These are phyloP conservation scores for Vidua macroura DNA, from an alignment of 2,113 vertebrate genomes.

Conservation along the genomic window DNA sequence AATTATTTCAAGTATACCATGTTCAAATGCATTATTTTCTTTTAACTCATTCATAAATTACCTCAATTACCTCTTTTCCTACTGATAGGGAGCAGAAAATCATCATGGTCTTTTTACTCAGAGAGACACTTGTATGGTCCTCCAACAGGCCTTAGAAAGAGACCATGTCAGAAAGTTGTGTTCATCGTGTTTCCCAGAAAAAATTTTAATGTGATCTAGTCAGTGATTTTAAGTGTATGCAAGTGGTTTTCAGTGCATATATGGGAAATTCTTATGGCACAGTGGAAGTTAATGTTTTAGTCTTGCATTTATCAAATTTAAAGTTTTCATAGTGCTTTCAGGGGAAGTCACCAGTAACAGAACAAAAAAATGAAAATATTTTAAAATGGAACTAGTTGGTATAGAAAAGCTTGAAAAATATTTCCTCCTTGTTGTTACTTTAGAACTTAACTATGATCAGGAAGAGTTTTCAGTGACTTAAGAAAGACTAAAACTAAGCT, in stretches of 20 bases:
- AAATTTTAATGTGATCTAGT: background rate
- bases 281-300: background rate
- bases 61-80: background rate
- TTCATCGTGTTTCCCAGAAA: background rate
- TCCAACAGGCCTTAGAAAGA: background rate
- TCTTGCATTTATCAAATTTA: background rate
- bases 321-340: background rate
- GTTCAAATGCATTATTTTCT: background rate
- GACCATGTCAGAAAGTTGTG: background rate
- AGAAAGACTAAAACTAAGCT: background rate
- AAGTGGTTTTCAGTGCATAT: background rate
- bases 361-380: background rate
- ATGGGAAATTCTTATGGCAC: background rate
- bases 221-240: background rate
- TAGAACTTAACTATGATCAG: background rate
- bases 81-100: background rate
- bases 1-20: background rate
- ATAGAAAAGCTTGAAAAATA: background rate
- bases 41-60: background rate
- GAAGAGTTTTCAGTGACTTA: background rate
- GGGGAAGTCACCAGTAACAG: background rate
- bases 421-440: background rate
- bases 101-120: background rate
- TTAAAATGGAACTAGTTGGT: background rate
- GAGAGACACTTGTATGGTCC: background rate